These are phyloP conservation scores for Disparrhopalites patrizii DNA, from an alignment of 2,888 invertebrate genomes.

Conservation along the genomic window DNA sequence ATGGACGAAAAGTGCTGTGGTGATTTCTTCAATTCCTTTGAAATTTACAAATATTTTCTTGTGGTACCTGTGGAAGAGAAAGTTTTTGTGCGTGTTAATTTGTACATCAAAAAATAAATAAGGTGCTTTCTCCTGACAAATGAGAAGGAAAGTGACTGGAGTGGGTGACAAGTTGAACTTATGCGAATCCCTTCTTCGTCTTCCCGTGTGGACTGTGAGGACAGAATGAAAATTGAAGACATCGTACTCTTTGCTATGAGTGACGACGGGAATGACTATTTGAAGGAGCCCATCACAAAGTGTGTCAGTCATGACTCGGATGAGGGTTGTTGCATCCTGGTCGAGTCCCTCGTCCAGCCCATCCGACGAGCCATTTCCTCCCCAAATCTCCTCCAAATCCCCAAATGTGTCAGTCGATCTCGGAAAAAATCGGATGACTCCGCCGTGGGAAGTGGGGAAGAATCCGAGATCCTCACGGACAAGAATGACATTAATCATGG, in stretches of 20 bases:
- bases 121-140: too few species aligned
- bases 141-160: too few species aligned
- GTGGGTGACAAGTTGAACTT: too few species aligned
- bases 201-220: background rate
- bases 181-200: too few species aligned
- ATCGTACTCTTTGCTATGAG: conserved; percentile 44
- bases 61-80: too few species aligned
- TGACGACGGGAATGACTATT: conserved; percentile 45
- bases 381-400: conserved; percentile 47
- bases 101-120: too few species aligned
- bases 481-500: conserved; percentile 32
- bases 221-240: conserved; percentile 45
- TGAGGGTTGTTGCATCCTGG: conserved; percentile 40
- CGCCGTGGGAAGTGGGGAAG: conserved; percentile 46
- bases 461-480: conserved; percentile 42
- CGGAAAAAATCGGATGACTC: conserved; percentile 47
- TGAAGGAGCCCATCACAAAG: conserved; percentile 36
- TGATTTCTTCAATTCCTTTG: too few species aligned
- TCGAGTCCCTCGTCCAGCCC: conserved; percentile 21
- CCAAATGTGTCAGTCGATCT: conserved; percentile 33
- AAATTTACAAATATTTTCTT: too few species aligned
- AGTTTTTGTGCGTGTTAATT: too few species aligned
- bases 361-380: conserved; percentile 45
- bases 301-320: conserved; percentile 44
- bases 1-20: too few species aligned